These are phyloP conservation scores for Empidonax alnorum DNA, from an alignment of 2,113 vertebrate species.

Conservation along the genomic window DNA sequence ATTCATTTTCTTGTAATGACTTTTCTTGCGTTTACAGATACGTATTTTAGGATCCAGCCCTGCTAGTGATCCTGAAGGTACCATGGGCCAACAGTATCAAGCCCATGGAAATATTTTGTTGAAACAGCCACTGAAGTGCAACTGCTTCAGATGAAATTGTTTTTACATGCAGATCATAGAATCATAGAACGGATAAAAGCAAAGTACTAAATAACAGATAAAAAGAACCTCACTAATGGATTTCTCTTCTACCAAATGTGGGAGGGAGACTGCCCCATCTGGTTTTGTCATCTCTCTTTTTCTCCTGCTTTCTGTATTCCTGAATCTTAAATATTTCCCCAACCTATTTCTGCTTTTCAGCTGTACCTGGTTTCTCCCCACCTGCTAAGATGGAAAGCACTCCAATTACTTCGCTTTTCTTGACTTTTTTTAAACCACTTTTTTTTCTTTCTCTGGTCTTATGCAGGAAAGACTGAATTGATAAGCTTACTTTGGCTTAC, in stretches of 20 bases:
- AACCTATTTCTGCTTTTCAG: background rate
- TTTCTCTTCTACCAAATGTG: background rate
- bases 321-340: background rate
- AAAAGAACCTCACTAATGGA: background rate
- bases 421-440: background rate
- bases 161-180: background rate
- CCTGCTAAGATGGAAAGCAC: background rate
- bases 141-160: background rate
- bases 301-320: background rate
- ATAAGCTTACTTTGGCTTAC: background rate
- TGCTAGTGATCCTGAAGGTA: background rate
- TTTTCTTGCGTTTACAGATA: background rate
- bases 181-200: background rate
- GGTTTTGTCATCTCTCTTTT: background rate
- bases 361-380: accelerated
- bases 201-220: background rate
- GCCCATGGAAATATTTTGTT: background rate
- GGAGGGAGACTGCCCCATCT: background rate
- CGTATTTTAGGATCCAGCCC: background rate
- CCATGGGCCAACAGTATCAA: background rate
- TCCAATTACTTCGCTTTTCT: background rate
- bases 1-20: background rate
- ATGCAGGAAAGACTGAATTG: accelerated
- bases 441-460: background rate
- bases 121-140: background rate